Percentiles rank a stretch among this genome's conserved stretches.
Evolutionary conservation across 2,797 vertebrate genomes (phyloP).

Genomic region (Pteronotus mesoamericanus): DNA sequence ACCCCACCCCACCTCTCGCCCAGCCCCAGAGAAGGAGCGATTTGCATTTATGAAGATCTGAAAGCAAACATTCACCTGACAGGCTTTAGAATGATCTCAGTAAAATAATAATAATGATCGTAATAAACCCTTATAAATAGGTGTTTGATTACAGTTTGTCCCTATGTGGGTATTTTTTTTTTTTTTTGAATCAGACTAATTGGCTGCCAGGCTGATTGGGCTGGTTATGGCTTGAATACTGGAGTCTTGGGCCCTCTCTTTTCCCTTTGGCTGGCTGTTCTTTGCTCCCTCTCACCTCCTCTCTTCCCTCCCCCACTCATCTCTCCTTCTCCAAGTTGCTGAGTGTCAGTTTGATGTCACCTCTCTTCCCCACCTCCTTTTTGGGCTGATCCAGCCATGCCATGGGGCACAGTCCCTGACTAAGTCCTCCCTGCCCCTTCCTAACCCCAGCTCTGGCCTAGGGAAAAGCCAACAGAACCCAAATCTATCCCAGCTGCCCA

Average conservation of each 20-base stretch:
- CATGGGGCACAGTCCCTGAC: neutral
- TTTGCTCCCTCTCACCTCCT: neutral
- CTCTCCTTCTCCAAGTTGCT: neutral
- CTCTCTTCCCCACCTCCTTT: neutral
- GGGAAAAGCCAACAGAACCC: neutral
- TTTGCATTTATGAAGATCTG: slow-evolving; percentile 74
- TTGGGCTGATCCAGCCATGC: no score
- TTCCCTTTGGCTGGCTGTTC: neutral
- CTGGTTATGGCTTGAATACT: slow-evolving; percentile 7
- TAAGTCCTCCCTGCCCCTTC: neutral
- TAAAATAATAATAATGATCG: slow-evolving; percentile 78
- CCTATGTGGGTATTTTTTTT: slow-evolving; percentile 55
- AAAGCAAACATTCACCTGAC: slow-evolving; percentile 68
- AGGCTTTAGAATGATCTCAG: slow-evolving; percentile 74
- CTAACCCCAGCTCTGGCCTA: neutral
- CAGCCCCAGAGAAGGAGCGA: slow-evolving; percentile 6
- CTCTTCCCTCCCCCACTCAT: neutral
- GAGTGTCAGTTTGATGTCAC: neutral
- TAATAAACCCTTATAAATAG: slow-evolving; percentile 78
- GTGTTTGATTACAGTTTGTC: slow-evolving; percentile 79
- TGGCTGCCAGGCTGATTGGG: slow-evolving; percentile 71
- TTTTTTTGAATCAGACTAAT: slow-evolving; percentile 77
- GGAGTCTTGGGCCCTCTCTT: slow-evolving; percentile 3
- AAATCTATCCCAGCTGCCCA: neutral
- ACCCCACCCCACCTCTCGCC: neutral